Base-by-base conservation (phyloP, 1,140 invertebrate species). In the Idris sp. region DNA sequence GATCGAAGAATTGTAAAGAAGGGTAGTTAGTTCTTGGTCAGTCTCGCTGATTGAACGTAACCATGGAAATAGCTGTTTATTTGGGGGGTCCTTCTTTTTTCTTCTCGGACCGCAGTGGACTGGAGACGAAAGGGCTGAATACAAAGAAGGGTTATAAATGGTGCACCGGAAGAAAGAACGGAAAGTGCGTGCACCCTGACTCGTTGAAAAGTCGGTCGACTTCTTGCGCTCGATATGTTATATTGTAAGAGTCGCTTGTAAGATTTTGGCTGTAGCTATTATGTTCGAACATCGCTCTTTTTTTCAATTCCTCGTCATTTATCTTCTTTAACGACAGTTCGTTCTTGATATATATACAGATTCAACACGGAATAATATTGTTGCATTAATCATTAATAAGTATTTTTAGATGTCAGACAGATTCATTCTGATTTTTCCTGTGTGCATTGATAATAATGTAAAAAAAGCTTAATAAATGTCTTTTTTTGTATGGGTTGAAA, bases 141-240 rank as follows among this genome's bases (percentile, higher is more conserved):
- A 73, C 51, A 75, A 69, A 72, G 74, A 69, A 77, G 68, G 64
- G 74, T 77, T 77, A 72, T 73, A 69, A 77, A 76, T 76, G 74
- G 68, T 59, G 30, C 58, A 73, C 68, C 68, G 74, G 67, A 72
- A 76, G 74, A 76, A 72, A 67, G 61, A 43, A 43, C 56, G 53
- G 46, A 71, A 59, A 69, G 51, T 41, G 51, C 58, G 59, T 43
- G 41, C 14, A 9, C 18, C 46, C 36, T 35, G 56, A 35, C 46
- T 54, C 38, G 46, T 62, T 75, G 58, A 75, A 76, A 76, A 76
- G 74, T 71, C 65, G 51, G 56, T 59, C 62, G 67, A 64, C 51
- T 74, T 71, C 36, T 35, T 40, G 59, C 51, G 68, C 44, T 64
- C 44, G 15, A 64, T 61, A n/a, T n/a, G n/a, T n/a, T n/a, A n/a